Base-by-base conservation (phyloP, 2,113 vertebrate genomes). In the Erythrocercus mccallii region DNA sequence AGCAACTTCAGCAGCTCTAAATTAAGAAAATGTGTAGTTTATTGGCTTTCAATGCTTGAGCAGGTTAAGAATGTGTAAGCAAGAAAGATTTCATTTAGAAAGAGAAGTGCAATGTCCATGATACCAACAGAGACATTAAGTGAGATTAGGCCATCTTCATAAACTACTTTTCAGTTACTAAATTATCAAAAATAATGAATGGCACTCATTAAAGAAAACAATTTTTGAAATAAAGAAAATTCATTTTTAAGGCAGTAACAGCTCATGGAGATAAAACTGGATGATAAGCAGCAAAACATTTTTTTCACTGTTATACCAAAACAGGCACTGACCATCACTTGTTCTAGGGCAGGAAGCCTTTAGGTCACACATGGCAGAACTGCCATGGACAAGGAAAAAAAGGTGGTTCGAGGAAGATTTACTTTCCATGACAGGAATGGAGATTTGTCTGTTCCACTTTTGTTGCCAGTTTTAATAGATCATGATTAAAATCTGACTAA, bases 161-260 rank as follows among this genome's bases (percentile, higher is more conserved):
- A 95, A 96, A 97, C 57, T 69, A 87, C 50, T 96, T 88, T 40
- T 90, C 73, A 86, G 92, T 58, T 92, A 57, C 21, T 65, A 51
- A 38, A 93, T 96, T 96, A 97, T 91, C 45, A 95, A 95, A 97
- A 97, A 96, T 92, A 88, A 97, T 88, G 89, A 97, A 96, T 71
- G 60, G 15, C 48, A 84, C 70, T 85, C 95, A 96, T 96, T 90
- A 95, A 82, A 81, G 58, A 44, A 84, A 97, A 94, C 50, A 60
- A 48, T 68, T 82, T 81, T 95, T 97, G 62, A 91, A 91, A 95
- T 81, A 88, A 93, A 95, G 40, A 76, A 58, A 91, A 87, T 50
- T 64, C 45, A 84, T 87, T 93, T 92, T 93, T 91, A 92, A 85
- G 66, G 58, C 23, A 77, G 86, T 37, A 86, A 56, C 73, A 90